Evolutionary conservation across 35 echinoderm and acorn worm genomes (phyloP).

Genomic region (Apostichopus californicus): DNA sequence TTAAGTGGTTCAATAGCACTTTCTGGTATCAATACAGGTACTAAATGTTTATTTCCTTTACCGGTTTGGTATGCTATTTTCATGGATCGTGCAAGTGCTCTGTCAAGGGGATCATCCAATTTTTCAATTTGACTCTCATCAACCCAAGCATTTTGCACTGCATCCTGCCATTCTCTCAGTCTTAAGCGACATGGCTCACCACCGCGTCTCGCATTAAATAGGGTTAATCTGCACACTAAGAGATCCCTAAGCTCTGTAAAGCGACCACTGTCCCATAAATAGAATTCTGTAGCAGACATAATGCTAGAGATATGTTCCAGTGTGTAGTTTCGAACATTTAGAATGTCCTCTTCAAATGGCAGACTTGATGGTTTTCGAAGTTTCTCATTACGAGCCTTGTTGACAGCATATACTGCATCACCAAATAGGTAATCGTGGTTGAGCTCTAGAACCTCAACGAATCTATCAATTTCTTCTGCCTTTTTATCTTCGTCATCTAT

Average conservation of each 20-base stretch:
- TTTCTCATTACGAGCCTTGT: slow-evolving; percentile 56
- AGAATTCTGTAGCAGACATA: background rate
- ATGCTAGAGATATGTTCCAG: slow-evolving; percentile 11
- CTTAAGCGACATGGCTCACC: slow-evolving; percentile 59
- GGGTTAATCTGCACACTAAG: slow-evolving; percentile 46
- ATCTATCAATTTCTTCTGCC: slow-evolving; percentile 69
- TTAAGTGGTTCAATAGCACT: slow-evolving; percentile 8
- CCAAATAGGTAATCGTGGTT: slow-evolving; percentile 72
- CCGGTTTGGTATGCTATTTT: slow-evolving; percentile 66
- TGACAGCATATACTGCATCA: slow-evolving; percentile 60
- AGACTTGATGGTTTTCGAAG: slow-evolving; percentile 58
- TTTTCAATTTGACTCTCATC: slow-evolving; percentile 37
- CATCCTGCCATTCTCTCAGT: slow-evolving; percentile 50
- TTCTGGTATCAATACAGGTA: slow-evolving; percentile 4
- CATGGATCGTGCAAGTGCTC: slow-evolving; percentile 14
- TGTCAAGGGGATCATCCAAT: slow-evolving; percentile 51
- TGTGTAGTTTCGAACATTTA: slow-evolving; percentile 48
- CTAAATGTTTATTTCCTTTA: too few relatives aligned
- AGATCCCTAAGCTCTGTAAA: slow-evolving; percentile 43
- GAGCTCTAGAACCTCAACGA: slow-evolving; percentile 54
- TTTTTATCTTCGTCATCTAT: slow-evolving; percentile 55
- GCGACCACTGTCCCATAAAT: background rate
- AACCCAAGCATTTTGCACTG: slow-evolving; percentile 49
- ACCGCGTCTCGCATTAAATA: slow-evolving; percentile 68
- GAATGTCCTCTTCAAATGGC: slow-evolving; percentile 59